Percentiles rank a stretch among this genome's conserved stretches.
Conservation (phyloP, 2,797 vertebrate species). For the Luscinia luscinia region DNA sequence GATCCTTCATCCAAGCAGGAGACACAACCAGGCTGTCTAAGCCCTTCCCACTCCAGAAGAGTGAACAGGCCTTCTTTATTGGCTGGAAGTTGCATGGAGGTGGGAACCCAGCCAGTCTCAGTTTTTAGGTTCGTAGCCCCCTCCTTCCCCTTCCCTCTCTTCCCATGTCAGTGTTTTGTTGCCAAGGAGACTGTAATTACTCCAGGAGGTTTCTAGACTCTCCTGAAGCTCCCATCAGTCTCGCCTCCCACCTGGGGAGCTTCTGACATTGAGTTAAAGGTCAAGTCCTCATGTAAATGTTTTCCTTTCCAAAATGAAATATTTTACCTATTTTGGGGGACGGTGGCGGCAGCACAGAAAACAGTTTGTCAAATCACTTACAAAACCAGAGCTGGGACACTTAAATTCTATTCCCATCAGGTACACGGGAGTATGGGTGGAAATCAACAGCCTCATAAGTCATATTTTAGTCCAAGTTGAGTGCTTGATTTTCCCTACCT, state of each 20-base stretch:
- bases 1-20: not conserved
- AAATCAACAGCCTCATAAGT: conserved; percentile 40
- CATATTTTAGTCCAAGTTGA: conserved; percentile 3
- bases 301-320: conserved; percentile 76
- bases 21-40: not conserved
- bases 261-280: conserved; percentile 79
- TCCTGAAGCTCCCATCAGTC: conserved; percentile 70
- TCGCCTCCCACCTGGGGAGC: conserved; percentile 62
- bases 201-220: conserved; percentile 65
- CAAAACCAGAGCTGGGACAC: conserved; percentile 58
- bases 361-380: conserved; percentile 77
- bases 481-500: not conserved
- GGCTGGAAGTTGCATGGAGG: not conserved
- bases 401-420: conserved; percentile 71
- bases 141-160: not conserved
- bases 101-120: not conserved
- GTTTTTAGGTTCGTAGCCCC: not conserved
- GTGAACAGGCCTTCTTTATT: not conserved
- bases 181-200: conserved; percentile 75
- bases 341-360: conserved; percentile 59
- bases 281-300: conserved; percentile 74
- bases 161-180: conserved; percentile 56
- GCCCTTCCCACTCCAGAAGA: not conserved
- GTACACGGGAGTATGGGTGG: not conserved
- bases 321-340: conserved; percentile 76